Evolutionary conservation across 2,797 vertebrate species (phyloP).

Genomic region (Nasua narica): DNA sequence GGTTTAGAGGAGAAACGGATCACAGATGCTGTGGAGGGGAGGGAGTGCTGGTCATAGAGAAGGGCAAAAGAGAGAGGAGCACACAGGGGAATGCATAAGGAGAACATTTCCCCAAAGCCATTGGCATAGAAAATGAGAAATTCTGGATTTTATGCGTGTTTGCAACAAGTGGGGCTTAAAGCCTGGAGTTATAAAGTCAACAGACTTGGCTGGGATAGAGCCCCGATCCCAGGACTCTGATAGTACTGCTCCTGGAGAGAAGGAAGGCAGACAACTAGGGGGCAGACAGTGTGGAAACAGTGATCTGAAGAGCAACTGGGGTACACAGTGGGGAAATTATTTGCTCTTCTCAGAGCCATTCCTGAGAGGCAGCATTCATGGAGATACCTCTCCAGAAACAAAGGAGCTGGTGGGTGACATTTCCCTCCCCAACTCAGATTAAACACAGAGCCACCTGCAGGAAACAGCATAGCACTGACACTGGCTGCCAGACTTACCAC

Average conservation of each 20-base stretch:
- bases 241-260: neutral
- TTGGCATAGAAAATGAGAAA: neutral
- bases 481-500: neutral
- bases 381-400: neutral
- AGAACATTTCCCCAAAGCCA: neutral
- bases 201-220: neutral
- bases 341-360: neutral
- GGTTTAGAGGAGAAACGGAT: neutral
- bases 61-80: neutral
- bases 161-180: neutral
- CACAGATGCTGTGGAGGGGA: neutral
- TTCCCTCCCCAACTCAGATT: neutral
- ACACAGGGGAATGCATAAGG: neutral
- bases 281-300: neutral
- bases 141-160: neutral
- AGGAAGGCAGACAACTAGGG: neutral
- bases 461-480: neutral
- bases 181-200: neutral
- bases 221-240: neutral
- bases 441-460: neutral
- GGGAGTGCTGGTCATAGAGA: neutral
- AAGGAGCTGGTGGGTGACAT: neutral
- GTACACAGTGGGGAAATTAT: neutral
- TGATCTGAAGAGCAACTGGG: neutral
- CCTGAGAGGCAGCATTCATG: neutral